phyloP scores from a whole-genome alignment of 2,113 vertebrate genomes.

The Hepsetus odoe region DNA sequence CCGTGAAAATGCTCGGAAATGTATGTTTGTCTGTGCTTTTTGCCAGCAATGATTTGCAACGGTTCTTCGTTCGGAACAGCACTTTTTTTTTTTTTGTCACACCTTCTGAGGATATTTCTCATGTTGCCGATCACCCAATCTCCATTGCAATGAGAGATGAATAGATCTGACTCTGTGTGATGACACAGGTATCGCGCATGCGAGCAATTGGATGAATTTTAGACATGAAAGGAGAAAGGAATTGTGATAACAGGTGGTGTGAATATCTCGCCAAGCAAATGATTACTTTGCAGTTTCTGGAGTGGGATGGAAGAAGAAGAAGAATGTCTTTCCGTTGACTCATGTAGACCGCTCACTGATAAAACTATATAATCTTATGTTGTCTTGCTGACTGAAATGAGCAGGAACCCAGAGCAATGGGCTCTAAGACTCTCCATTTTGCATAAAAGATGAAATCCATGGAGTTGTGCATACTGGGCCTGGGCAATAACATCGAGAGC shows the following conservation, averaged over 20 bases:
- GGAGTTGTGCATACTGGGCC: background rate
- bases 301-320: background rate
- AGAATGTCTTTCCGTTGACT: no score
- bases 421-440: background rate
- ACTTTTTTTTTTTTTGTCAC: slow-evolving; percentile 3
- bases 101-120: slow-evolving; percentile 14
- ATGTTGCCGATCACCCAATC: slow-evolving; percentile 19
- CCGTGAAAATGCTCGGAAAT: slow-evolving; percentile 3
- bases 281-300: background rate
- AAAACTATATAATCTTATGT: background rate
- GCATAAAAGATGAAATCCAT: background rate
- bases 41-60: slow-evolving; percentile 4
- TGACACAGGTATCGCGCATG: slow-evolving; percentile 4
- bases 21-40: background rate
- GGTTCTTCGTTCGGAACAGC: background rate
- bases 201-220: slow-evolving; percentile 7
- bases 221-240: slow-evolving; percentile 3
- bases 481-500: background rate
- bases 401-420: background rate
- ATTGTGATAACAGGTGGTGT: background rate
- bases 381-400: background rate
- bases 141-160: slow-evolving; percentile 19
- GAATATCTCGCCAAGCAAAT: background rate
- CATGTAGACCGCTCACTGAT: background rate
- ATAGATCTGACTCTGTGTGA: slow-evolving; percentile 10